Percentiles rank a stretch among this genome's conserved stretches.
Conservation (phyloP, 1,140 invertebrate species). For the Tetramorium alpestre region DNA sequence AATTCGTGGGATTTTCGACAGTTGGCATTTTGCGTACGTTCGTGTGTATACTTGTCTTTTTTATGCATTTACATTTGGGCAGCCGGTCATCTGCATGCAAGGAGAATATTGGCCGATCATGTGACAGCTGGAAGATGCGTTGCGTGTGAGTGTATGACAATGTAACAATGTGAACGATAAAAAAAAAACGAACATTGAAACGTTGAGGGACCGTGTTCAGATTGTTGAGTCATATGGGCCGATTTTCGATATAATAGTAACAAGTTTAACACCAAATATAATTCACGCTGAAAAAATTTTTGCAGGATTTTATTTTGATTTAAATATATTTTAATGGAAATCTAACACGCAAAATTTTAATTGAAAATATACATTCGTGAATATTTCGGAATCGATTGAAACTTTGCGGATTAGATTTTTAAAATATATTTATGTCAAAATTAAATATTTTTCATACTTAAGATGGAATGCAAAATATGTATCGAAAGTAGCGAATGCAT, state of each 20-base stretch:
- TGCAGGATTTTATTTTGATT: neutral
- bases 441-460: neutral
- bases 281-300: neutral
- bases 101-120: constrained; percentile 60
- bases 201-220: neutral
- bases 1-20: constrained; percentile 55
- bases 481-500: neutral
- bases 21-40: constrained; percentile 11
- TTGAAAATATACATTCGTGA: neutral
- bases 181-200: neutral
- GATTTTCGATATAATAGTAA: neutral
- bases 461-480: neutral
- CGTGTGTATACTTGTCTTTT: neutral
- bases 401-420: neutral
- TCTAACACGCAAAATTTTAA: neutral
- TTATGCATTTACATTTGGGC: neutral
- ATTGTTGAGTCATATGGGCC: neutral
- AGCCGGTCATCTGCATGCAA: constrained; percentile 19
- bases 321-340: neutral
- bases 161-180: constrained; percentile 55
- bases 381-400: neutral
- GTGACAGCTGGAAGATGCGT: constrained; percentile 63
- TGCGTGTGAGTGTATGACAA: constrained; percentile 59
- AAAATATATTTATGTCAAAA: neutral
- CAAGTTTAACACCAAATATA: neutral